phyloP scores from a whole-genome alignment of 92 coral and sea anemone species.

The Plumapathes pennacea region DNA sequence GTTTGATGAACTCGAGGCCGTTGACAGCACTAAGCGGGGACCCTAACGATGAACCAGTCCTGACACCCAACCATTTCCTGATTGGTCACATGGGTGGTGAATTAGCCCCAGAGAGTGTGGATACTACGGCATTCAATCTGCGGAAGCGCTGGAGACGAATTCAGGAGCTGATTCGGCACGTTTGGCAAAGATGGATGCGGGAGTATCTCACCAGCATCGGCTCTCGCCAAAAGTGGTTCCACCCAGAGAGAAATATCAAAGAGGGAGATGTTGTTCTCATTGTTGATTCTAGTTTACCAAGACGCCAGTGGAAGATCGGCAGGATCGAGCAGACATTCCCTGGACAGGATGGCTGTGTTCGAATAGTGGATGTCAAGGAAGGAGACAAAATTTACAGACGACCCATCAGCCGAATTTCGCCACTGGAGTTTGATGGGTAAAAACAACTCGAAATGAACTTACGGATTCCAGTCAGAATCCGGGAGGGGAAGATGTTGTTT shows the following conservation, averaged over 20 bases:
- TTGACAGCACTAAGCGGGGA: conserved; percentile 45
- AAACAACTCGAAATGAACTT: too few relatives aligned
- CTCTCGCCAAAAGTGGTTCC: conserved; percentile 36
- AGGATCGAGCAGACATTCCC: background rate
- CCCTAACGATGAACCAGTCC: conserved; percentile 42
- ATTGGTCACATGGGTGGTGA: conserved; percentile 46
- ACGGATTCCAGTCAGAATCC: too few relatives aligned
- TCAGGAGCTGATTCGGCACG: conserved; percentile 46
- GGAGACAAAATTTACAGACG: background rate
- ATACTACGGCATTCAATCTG: conserved; percentile 10
- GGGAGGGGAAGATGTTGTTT: too few relatives aligned
- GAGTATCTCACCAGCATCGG: conserved; percentile 39
- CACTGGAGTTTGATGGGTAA: background rate
- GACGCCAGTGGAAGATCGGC: conserved; percentile 31
- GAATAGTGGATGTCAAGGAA: conserved; percentile 2
- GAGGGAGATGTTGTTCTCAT: conserved; percentile 29
- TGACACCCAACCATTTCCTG: conserved; percentile 58
- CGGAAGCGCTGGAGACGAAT: conserved; percentile 48
- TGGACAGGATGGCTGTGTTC: conserved; percentile 7
- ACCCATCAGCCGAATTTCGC: conserved; percentile 4
- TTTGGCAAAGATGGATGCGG: conserved; percentile 53
- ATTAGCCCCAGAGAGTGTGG: conserved; percentile 22
- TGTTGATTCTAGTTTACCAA: conserved; percentile 14
- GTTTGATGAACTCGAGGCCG: conserved; percentile 41
- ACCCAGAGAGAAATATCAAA: conserved; percentile 5